A percentile compares a stretch with the other conserved stretches of the same genome.
These are phyloP conservation scores for Enteromius anoplus DNA, from an alignment of 2,797 vertebrate genomes.

Conservation along the genomic window DNA sequence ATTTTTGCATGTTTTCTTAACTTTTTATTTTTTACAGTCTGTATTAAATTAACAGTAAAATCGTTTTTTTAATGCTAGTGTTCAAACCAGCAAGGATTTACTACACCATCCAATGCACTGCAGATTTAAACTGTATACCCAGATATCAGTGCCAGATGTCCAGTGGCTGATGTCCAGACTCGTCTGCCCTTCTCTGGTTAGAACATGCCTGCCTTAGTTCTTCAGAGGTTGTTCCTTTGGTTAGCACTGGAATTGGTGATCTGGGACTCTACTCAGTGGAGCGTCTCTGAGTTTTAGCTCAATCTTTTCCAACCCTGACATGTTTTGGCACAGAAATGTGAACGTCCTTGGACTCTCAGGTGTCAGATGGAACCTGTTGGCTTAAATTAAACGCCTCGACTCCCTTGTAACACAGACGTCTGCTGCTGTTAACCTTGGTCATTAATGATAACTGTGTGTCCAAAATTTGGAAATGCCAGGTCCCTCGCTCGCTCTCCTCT, in stretches of 20 bases:
- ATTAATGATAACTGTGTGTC: slow-evolving; percentile 44
- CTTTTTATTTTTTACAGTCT: no score
- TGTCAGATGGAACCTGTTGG: slow-evolving; percentile 58
- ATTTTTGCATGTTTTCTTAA: no score
- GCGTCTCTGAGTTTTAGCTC: background rate
- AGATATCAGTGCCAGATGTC: slow-evolving; percentile 13
- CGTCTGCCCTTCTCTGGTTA: background rate
- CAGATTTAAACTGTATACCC: background rate
- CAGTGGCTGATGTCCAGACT: slow-evolving; percentile 21
- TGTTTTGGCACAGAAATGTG: slow-evolving; percentile 40
- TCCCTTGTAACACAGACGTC: slow-evolving; percentile 49
- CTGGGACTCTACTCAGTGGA: background rate
- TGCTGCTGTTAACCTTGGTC: slow-evolving; percentile 48
- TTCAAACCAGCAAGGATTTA: background rate
- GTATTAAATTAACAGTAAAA: no score
- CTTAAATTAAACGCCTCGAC: slow-evolving; percentile 56
- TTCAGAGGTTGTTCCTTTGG: slow-evolving; percentile 18
- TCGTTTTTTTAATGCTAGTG: background rate
- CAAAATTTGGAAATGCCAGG: background rate
- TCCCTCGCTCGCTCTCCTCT: background rate
- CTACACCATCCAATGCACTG: background rate
- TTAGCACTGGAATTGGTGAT: slow-evolving; percentile 17
- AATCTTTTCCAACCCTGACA: slow-evolving; percentile 9
- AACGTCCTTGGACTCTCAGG: slow-evolving; percentile 48
- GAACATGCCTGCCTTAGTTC: slow-evolving; percentile 19